phyloP scores from a whole-genome alignment of 2,888 invertebrate species.

The Amiota minor region DNA sequence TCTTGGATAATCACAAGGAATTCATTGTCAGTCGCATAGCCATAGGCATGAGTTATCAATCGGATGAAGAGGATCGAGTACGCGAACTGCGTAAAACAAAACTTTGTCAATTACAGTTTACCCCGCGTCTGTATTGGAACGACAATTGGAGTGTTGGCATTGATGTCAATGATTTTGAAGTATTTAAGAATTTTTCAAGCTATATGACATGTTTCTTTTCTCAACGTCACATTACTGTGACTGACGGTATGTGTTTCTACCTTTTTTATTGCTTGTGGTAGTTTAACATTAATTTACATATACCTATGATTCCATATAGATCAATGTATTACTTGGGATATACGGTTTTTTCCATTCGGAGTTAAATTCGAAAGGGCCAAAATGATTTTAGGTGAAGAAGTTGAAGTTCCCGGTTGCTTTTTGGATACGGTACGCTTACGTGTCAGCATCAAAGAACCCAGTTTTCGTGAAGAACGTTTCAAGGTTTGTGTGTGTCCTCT shows the following conservation, averaged over 20 bases:
- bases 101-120: slow-evolving; percentile 81
- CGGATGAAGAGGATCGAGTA: slow-evolving; percentile 82
- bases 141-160: slow-evolving; percentile 91
- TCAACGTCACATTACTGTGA: slow-evolving; percentile 72
- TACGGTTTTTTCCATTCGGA: slow-evolving; percentile 93
- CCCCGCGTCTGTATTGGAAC: slow-evolving; percentile 90
- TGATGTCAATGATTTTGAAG: slow-evolving; percentile 85
- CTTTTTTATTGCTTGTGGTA: not conserved
- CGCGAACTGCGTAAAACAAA: slow-evolving; percentile 77
- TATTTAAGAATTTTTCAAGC: slow-evolving; percentile 71
- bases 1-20: slow-evolving; percentile 87
- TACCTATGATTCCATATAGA: slow-evolving; percentile 74
- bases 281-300: not conserved
- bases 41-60: slow-evolving; percentile 91
- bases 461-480: slow-evolving; percentile 70
- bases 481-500: slow-evolving; percentile 59
- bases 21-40: slow-evolving; percentile 92
- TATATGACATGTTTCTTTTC: slow-evolving; percentile 74
- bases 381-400: slow-evolving; percentile 77
- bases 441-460: slow-evolving; percentile 82
- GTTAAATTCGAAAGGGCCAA: slow-evolving; percentile 87
- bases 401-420: slow-evolving; percentile 88
- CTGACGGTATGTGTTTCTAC: slow-evolving; percentile 62
- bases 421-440: slow-evolving; percentile 87
- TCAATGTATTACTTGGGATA: slow-evolving; percentile 80